These are phyloP conservation scores for Xylocampa areola DNA, from an alignment of 2,888 invertebrate genomes.

Conservation along the genomic window DNA sequence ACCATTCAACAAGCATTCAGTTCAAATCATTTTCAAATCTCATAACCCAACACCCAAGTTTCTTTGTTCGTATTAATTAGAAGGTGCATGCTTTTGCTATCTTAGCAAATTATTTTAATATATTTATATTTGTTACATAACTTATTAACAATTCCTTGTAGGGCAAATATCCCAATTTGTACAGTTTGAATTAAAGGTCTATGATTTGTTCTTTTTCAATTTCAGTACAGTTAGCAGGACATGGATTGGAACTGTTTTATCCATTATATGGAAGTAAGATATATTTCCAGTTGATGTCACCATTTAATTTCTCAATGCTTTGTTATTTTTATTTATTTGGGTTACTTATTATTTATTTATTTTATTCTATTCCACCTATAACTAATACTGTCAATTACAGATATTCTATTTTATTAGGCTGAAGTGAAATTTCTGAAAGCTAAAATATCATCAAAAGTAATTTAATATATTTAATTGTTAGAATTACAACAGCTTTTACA, in stretches of 20 bases:
- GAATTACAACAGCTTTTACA: too few species aligned
- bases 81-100: too few species aligned
- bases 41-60: too few species aligned
- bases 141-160: neutral
- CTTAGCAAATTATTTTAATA: too few species aligned
- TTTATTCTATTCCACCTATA: too few species aligned
- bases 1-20: too few species aligned
- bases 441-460: too few species aligned
- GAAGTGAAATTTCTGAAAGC: too few species aligned
- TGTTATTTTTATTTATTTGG: conserved; percentile 22
- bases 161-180: conserved; percentile 13
- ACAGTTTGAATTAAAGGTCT: conserved; percentile 37
- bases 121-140: too few species aligned
- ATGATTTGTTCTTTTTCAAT: conserved; percentile 69
- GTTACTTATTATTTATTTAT: conserved; percentile 32
- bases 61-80: too few species aligned
- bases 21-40: too few species aligned
- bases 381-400: conserved; percentile 11
- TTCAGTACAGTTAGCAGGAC: conserved; percentile 83
- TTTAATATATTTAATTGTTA: too few species aligned
- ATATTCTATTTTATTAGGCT: neutral
- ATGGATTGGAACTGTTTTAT: conserved; percentile 83
- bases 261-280: conserved; percentile 85
- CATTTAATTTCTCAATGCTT: conserved; percentile 35
- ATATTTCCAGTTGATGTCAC: conserved; percentile 62